Percentiles rank a stretch among this genome's conserved stretches.
Evolutionary conservation across 2,797 vertebrate species (phyloP).

Genomic region (Sardinella longiceps): DNA sequence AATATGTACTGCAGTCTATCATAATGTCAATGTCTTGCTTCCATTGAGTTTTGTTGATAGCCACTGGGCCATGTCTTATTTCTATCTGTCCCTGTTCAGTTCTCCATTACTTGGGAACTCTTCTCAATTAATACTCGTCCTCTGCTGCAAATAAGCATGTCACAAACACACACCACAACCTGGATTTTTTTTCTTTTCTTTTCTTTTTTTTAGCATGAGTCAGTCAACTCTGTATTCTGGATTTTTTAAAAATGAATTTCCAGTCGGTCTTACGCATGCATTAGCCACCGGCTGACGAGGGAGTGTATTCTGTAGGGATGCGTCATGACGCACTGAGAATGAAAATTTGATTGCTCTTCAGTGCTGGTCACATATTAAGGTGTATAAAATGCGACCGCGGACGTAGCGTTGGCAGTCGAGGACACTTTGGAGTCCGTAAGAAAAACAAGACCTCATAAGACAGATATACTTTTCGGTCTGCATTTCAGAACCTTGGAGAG

Average conservation of each 20-base stretch:
- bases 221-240: background rate
- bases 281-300: background rate
- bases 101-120: too few relatives aligned
- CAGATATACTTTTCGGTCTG: background rate
- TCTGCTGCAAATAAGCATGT: background rate
- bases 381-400: slow-evolving; percentile 46
- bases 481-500: slow-evolving; percentile 40
- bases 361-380: slow-evolving; percentile 28
- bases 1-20: background rate
- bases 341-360: slow-evolving; percentile 4
- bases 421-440: background rate
- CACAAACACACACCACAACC: background rate
- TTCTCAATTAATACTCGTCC: background rate
- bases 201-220: background rate
- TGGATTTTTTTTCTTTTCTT: too few relatives aligned
- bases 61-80: background rate
- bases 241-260: background rate
- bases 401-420: background rate
- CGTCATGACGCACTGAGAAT: slow-evolving; percentile 45
- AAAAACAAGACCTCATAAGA: slow-evolving; percentile 9
- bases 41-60: background rate
- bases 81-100: background rate
- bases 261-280: background rate
- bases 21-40: background rate
- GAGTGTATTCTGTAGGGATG: slow-evolving; percentile 33